A percentile compares a stretch with the other conserved stretches of the same genome.
These are phyloP conservation scores for Saccostrea echinata DNA, from an alignment of 1,140 invertebrate genomes.

Conservation along the genomic window DNA sequence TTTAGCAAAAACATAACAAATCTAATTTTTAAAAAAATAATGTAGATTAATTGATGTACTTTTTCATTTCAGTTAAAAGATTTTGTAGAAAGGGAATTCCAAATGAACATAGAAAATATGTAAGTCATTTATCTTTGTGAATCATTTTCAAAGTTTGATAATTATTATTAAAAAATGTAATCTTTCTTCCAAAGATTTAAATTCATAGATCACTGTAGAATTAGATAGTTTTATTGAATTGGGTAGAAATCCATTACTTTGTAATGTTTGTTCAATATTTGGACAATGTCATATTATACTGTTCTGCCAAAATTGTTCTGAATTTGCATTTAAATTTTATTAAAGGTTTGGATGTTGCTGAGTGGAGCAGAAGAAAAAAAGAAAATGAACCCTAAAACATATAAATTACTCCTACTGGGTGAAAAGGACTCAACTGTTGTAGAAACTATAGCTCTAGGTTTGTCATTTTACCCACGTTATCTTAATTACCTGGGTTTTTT, in stretches of 20 bases:
- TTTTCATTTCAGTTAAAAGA: slow-evolving; percentile 85
- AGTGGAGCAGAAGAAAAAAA: slow-evolving; percentile 88
- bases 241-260: no score
- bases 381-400: slow-evolving; percentile 85
- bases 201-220: no score
- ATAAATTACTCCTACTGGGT: slow-evolving; percentile 84
- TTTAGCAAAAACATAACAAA: no score
- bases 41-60: not conserved
- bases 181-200: no score
- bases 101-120: slow-evolving; percentile 83
- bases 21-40: not conserved
- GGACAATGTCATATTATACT: not conserved
- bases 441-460: slow-evolving; percentile 89
- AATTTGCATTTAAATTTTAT: no score
- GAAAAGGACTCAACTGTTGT: slow-evolving; percentile 80
- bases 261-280: no score
- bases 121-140: slow-evolving; percentile 78
- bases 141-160: not conserved
- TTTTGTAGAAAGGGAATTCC: slow-evolving; percentile 95
- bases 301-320: no score
- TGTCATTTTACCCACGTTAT: slow-evolving; percentile 75
- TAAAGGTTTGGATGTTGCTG: slow-evolving; percentile 89
- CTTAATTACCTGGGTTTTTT: not conserved
- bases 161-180: not conserved
- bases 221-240: no score